Base-by-base conservation (phyloP, 2,888 invertebrate genomes). In the Ornithoptera alexandrae region DNA sequence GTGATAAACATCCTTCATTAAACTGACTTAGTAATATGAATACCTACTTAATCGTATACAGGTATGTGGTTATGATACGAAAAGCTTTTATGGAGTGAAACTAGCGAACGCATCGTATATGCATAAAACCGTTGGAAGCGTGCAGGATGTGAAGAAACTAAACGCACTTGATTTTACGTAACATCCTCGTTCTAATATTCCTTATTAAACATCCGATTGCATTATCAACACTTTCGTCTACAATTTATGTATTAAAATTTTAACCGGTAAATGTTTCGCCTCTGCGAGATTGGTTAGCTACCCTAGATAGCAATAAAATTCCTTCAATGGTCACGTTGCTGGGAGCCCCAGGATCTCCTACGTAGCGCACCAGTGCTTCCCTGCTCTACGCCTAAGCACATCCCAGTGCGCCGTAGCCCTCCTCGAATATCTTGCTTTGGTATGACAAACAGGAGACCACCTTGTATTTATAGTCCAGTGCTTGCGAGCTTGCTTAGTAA, bases 1-100 rank as follows among this genome's bases (percentile, higher is more conserved):
- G 64, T 73, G 68, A 64, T n/a, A n/a, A 82, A 68, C 89, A 83
- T 1, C 77, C 85, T 87, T 80, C 88, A 77, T 76, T 76, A 67
- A 74, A 72, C 72, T 76, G 73, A 75, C 77, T 77, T 75, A 73
- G 74, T 69, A 69, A 65, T 46, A 10, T 15, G 42, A 39, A 17
- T 15, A 66, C 62, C 50, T 57, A 65, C 66, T 63, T 62, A 36
- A 62, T 62, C n/a, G n/a, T 10, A 66, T 66, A 30, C 58, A 17
- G 53, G 62, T 39, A 66, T 62, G 70, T 39, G 58, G 66, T 70
- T 70, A 70, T 62, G 66, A 36, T 62, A 59, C 66, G 24, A 53
- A 57, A 59, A n/a, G 58, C 67, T 53, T 61, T 56, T 70, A 70
- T 64, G 70, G 70, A 70, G 70, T 60, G 70, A 70, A 70, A 70